Evolutionary conservation across 2,113 vertebrate genomes (phyloP).

Genomic region (Bubalus kerabau): DNA sequence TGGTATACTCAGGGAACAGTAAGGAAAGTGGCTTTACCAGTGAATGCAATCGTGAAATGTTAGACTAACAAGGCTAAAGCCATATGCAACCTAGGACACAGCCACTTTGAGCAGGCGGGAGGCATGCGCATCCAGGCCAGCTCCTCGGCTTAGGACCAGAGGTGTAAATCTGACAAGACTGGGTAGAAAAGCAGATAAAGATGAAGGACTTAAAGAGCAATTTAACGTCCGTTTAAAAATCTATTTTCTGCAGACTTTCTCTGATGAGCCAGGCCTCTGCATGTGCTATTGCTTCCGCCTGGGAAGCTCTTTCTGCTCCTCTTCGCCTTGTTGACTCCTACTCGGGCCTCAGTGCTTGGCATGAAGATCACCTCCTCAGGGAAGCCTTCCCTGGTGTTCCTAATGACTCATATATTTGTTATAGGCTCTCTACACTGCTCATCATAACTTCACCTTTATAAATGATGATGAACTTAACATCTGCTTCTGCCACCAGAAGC

Average conservation of each 20-base stretch:
- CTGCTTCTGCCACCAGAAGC: not conserved
- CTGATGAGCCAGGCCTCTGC: not conserved
- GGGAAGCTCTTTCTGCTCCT: not conserved
- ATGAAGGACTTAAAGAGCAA: not conserved
- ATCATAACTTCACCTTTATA: not conserved
- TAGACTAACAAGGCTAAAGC: not conserved
- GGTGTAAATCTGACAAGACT: not conserved
- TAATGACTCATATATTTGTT: not conserved
- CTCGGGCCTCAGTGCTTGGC: not conserved
- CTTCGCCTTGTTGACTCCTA: not conserved
- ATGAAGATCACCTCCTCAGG: not conserved
- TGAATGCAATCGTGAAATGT: fast-evolving
- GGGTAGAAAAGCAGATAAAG: not conserved
- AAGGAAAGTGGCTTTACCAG: not conserved
- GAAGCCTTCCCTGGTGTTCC: not conserved
- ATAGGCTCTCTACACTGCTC: fast-evolving
- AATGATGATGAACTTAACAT: not conserved
- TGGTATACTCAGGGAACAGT: not conserved
- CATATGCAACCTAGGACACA: not conserved
- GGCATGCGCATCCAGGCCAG: not conserved
- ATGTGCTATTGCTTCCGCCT: not conserved
- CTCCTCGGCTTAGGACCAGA: not conserved
- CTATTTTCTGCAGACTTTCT: not conserved
- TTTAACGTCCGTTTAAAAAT: not conserved
- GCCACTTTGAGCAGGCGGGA: not conserved